Percentiles rank a stretch among this genome's conserved stretches.
phyloP scores from a whole-genome alignment of 2,888 invertebrate genomes.

The Oxystoma pomonae region DNA sequence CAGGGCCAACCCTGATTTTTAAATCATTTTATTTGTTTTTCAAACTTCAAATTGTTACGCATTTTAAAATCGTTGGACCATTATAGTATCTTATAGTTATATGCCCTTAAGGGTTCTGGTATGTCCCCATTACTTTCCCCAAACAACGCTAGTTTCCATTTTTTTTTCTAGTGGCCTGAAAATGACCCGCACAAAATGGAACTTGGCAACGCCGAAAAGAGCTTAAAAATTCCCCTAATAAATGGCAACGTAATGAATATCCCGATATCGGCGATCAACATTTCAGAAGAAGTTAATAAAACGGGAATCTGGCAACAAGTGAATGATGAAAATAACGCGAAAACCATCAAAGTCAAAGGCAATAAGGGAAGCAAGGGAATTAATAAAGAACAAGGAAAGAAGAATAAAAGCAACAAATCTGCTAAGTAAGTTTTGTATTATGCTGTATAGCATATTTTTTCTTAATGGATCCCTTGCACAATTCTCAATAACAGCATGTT shows the following conservation, averaged over 20 bases:
- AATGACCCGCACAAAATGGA: slow-evolving; percentile 26
- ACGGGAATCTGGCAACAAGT: slow-evolving; percentile 93
- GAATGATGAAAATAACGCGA: slow-evolving; percentile 59
- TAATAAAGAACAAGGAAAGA: slow-evolving; percentile 37
- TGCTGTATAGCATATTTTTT: no score
- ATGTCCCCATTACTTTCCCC: no score
- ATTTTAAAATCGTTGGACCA: no score
- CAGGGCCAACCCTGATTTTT: no score
- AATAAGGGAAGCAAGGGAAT: slow-evolving; percentile 41
- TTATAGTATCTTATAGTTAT: no score
- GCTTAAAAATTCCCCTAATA: slow-evolving; percentile 81
- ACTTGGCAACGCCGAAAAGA: slow-evolving; percentile 40
- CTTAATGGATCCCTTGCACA: no score
- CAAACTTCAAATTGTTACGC: no score
- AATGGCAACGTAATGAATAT: slow-evolving; percentile 90
- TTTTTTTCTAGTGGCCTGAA: no score
- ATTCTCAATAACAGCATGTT: no score
- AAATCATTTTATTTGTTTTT: no score
- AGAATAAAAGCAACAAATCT: slow-evolving; percentile 16
- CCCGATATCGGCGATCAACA: slow-evolving; percentile 79
- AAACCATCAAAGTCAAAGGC: slow-evolving; percentile 44
- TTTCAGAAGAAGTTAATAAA: slow-evolving; percentile 91
- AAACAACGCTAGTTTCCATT: no score
- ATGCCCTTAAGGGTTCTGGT: no score
- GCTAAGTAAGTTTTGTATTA: slow-evolving; percentile 26